Conservation (phyloP, 2,113 vertebrate species). For the Anseranas semipalmata region DNA sequence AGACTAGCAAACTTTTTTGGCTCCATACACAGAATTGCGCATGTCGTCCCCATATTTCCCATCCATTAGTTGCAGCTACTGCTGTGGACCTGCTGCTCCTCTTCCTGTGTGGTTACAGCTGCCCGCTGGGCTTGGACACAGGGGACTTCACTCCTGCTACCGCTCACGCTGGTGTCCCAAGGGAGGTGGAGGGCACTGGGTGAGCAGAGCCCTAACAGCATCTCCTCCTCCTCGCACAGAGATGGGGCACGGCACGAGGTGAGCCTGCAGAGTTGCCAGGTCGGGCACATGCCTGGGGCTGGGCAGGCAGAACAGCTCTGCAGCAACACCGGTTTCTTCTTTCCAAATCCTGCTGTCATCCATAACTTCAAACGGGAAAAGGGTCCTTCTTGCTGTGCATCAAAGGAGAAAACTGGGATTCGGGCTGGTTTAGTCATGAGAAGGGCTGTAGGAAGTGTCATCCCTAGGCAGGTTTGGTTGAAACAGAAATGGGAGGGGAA, state of each 20-base stretch:
- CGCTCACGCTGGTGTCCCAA: background rate
- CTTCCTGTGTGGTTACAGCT: background rate
- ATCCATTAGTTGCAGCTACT: background rate
- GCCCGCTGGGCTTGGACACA: background rate
- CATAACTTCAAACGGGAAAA: background rate
- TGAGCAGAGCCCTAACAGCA: background rate
- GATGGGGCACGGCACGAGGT: accelerated
- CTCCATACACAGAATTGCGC: background rate
- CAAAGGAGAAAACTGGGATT: background rate
- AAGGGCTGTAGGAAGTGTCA: background rate
- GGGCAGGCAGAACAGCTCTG: background rate
- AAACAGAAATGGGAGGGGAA: constrained; percentile 36
- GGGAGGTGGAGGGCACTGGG: background rate
- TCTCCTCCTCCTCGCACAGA: accelerated
- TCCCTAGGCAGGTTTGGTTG: constrained; percentile 15
- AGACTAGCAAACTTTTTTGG: background rate
- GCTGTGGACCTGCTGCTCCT: background rate
- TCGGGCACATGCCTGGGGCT: background rate
- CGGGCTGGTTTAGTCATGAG: background rate
- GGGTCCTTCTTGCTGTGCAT: accelerated
- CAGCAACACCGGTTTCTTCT: background rate
- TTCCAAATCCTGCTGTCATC: background rate
- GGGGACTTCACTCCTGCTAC: background rate
- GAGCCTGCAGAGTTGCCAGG: accelerated
- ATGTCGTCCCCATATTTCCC: background rate